Evolutionary conservation across 2,888 invertebrate genomes (phyloP), one percentile per base, ranked within the genome.

Genomic region (Nomada hirtipes): DNA sequence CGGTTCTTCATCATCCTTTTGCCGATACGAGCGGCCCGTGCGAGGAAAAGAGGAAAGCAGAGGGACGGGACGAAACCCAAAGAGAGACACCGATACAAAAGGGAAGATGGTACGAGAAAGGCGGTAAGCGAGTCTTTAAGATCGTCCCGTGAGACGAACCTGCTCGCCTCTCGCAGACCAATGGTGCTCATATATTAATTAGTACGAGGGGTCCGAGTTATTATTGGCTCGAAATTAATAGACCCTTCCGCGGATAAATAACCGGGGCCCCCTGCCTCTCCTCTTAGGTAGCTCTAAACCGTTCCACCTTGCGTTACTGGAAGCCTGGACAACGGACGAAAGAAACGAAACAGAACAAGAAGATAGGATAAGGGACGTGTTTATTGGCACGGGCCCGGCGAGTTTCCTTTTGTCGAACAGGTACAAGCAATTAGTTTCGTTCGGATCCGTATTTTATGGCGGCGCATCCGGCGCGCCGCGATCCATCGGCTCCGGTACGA

Each of bases 1-100:
- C 88, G 92, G 91, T 91, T 91, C 92, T 92, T 89, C 92, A 92
- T 92, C 92, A 92, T 92, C 90, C 86, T 88, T 88, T 83, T 89
- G 90, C 91, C 91, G 92, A 92, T 92, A 90, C 88, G 83, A 79
- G 79, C 70, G 57, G 77, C 23, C 76, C 76, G 79, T 68, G 81
- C 83, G 76, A 82, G 72, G 61, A 69, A 70, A 76, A 76, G 82
- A 84, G 74, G 55, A 78, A 65, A 63, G 67, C 60, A 79, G 73
- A 69, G 53, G 69, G 73, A 47, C 26, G 67, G 61, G 57, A 44
- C 67, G 72, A n/a, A 47, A 10, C 57, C 57, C 57, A 20, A 11
- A 20, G 44, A 63, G 29, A 52, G 53, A 20, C 44, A 47, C 18
- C 44, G 23, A 15, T 4, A n/a, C 26, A 36, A 50, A 47, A 61